Evolutionary conservation across 2,113 vertebrate genomes (phyloP).

Genomic region (Conger conger): DNA sequence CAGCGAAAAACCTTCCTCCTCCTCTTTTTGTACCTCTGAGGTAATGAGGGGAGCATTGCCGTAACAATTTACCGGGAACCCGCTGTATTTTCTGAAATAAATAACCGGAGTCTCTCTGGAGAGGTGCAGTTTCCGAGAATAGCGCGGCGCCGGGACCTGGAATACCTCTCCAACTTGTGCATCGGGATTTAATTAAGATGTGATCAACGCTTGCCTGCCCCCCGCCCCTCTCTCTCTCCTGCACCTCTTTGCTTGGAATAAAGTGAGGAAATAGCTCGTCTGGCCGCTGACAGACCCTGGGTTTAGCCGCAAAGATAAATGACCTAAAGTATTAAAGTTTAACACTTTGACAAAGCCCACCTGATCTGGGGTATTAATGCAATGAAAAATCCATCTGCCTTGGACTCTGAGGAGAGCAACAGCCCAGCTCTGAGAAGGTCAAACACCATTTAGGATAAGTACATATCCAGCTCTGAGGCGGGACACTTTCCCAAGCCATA

Average conservation of each 20-base stretch:
- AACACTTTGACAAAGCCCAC: conserved; percentile 79
- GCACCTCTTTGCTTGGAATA: conserved; percentile 66
- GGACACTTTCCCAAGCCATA: conserved; percentile 41
- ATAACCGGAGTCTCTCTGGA: conserved; percentile 46
- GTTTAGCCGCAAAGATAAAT: conserved; percentile 77
- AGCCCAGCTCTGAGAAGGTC: conserved; percentile 58
- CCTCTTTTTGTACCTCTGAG: conserved; percentile 30
- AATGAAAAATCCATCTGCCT: conserved; percentile 67
- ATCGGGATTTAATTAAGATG: conserved; percentile 82
- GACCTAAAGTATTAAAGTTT: conserved; percentile 76
- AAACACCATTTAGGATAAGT: conserved; percentile 66
- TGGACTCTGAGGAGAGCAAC: conserved; percentile 63
- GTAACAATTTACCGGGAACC: conserved; percentile 32
- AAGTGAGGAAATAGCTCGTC: conserved; percentile 83
- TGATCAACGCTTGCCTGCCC: conserved; percentile 51
- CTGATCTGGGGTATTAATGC: conserved; percentile 75
- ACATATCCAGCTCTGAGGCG: conserved; percentile 52
- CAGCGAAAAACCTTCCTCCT: conserved; percentile 24
- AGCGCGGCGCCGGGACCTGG: conserved; percentile 48
- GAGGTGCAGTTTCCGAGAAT: conserved; percentile 43
- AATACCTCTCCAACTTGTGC: conserved; percentile 49
- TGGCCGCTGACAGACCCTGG: conserved; percentile 78
- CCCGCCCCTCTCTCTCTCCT: conserved; percentile 41
- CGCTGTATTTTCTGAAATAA: conserved; percentile 32
- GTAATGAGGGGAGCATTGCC: conserved; percentile 52